Percentiles rank a stretch among this genome's conserved stretches.
Conservation (phyloP, 1,140 invertebrate species). For the Pissodes strobi region DNA sequence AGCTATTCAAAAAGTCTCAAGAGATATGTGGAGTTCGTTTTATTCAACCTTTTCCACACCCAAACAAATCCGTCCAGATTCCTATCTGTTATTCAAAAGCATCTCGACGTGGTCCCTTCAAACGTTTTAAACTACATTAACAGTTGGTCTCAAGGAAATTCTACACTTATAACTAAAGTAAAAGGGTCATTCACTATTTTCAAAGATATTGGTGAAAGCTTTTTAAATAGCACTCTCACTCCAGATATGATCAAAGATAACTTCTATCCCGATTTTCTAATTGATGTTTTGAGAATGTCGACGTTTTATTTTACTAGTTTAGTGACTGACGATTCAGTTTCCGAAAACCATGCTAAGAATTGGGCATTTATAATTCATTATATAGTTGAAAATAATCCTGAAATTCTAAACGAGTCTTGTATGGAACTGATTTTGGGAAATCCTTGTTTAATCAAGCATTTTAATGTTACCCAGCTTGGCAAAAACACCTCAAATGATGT, state of each 20-base stretch:
- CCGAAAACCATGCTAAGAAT: conserved; percentile 9
- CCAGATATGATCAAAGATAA: conserved; percentile 9
- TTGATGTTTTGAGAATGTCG: conserved; percentile 40
- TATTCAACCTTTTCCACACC: conserved; percentile 46
- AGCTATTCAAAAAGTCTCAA: conserved; percentile 35
- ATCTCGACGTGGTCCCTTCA: neutral
- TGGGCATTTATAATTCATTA: conserved; percentile 5
- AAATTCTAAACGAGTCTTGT: conserved; percentile 12
- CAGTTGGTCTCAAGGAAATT: conserved; percentile 5
- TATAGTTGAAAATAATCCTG: neutral
- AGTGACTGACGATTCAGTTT: neutral
- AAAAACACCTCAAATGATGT: conserved; percentile 29
- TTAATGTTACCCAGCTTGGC: conserved; percentile 58
- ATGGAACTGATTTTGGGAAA: conserved; percentile 33
- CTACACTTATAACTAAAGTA: conserved; percentile 18
- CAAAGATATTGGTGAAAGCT: conserved; percentile 29
- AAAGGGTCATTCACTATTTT: conserved; percentile 37
- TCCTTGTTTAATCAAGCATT: conserved; percentile 58
- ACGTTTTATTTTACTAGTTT: conserved; percentile 44
- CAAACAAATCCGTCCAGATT: conserved; percentile 36
- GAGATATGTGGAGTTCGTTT: conserved; percentile 42
- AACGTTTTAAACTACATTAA: conserved; percentile 20
- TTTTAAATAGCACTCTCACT: conserved; percentile 23
- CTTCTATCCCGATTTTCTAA: conserved; percentile 33
- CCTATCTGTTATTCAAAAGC: conserved; percentile 12